These are phyloP conservation scores for Cassiopea andromeda DNA, from an alignment of 30 jellyfish, hydroid and myxozoan genomes.

Conservation along the genomic window DNA sequence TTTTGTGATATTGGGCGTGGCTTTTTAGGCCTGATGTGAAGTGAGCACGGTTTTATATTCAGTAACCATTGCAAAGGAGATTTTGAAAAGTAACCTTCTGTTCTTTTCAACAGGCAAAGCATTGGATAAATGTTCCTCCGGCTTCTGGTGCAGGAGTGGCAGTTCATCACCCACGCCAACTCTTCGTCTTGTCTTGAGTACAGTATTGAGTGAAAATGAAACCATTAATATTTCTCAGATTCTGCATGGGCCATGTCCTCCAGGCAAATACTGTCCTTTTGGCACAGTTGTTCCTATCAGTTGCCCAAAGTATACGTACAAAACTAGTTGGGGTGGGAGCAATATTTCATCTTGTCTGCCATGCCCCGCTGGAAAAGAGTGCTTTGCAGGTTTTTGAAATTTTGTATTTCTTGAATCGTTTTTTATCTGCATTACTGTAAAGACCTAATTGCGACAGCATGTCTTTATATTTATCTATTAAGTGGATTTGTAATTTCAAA, in stretches of 20 bases:
- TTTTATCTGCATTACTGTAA: not conserved
- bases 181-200: slow-evolving; percentile 19
- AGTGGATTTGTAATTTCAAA: too few species aligned
- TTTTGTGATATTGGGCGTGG: too few species aligned
- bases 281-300: slow-evolving; percentile 74
- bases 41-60: too few species aligned
- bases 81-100: not conserved
- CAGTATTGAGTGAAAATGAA: slow-evolving; percentile 9
- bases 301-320: slow-evolving; percentile 83
- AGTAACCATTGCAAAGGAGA: too few species aligned
- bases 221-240: slow-evolving; percentile 49
- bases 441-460: not conserved
- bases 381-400: slow-evolving; percentile 82
- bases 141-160: slow-evolving; percentile 96
- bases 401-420: not conserved
- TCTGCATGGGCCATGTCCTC: slow-evolving; percentile 98
- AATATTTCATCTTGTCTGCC: slow-evolving; percentile 82
- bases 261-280: slow-evolving; percentile 88
- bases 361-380: slow-evolving; percentile 97
- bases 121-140: slow-evolving; percentile 76
- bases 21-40: too few species aligned
- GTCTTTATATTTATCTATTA: too few species aligned
- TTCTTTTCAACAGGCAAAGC: slow-evolving; percentile 71
- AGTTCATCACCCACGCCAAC: slow-evolving; percentile 98
- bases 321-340: slow-evolving; percentile 89